These are phyloP conservation scores for Hydropsyche tenuis DNA, from an alignment of 1,140 invertebrate species.

Conservation along the genomic window DNA sequence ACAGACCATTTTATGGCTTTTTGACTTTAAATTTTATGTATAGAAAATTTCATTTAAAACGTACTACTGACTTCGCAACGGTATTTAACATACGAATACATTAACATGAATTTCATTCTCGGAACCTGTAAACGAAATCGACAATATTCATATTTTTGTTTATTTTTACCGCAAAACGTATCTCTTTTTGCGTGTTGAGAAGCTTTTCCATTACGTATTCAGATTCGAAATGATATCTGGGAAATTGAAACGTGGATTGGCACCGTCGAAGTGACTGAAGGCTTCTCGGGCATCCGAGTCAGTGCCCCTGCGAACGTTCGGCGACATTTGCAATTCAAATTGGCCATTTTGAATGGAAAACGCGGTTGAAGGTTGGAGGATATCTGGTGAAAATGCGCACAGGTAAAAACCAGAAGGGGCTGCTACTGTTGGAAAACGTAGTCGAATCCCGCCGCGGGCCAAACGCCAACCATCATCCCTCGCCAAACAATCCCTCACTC, in stretches of 20 bases:
- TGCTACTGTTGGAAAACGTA: too few relatives aligned
- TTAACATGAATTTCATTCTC: not conserved
- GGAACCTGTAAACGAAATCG: not conserved
- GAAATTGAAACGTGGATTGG: slow-evolving; percentile 48
- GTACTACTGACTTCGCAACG: not conserved
- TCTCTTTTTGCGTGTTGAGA: slow-evolving; percentile 12
- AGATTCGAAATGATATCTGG: slow-evolving; percentile 43
- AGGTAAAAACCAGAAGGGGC: slow-evolving; percentile 43
- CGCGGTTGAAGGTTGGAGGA: slow-evolving; percentile 37
- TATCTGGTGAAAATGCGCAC: slow-evolving; percentile 43
- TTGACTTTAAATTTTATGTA: not conserved
- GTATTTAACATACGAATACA: too few relatives aligned
- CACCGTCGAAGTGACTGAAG: slow-evolving; percentile 35
- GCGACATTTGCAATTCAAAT: slow-evolving; percentile 49
- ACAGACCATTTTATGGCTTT: not conserved
- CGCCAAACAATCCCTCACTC: slow-evolving; percentile 2
- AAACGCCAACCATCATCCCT: slow-evolving; percentile 25
- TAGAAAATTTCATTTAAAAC: not conserved
- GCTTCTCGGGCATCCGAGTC: slow-evolving; percentile 26
- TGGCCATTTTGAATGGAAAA: slow-evolving; percentile 48
- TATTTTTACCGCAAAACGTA: too few relatives aligned
- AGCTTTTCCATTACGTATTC: slow-evolving; percentile 39
- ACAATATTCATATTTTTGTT: not conserved
- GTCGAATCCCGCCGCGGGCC: slow-evolving; percentile 3
- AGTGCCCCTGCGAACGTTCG: slow-evolving; percentile 19